Percentiles rank a stretch among this genome's conserved stretches.
These are phyloP conservation scores for Pantherophis guttatus DNA, from an alignment of 2,113 vertebrate genomes.

Conservation along the genomic window DNA sequence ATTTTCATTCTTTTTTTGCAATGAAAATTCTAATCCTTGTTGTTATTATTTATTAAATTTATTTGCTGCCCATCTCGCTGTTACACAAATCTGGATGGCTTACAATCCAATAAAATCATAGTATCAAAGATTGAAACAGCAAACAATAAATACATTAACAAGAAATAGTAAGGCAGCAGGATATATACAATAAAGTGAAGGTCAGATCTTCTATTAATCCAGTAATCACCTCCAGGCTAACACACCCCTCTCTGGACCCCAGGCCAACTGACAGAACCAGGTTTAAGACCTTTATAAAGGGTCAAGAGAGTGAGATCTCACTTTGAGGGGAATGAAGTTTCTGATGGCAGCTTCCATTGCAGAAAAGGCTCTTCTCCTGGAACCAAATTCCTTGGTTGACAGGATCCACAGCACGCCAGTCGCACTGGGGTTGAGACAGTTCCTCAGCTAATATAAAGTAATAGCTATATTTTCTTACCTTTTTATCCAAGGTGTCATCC, in stretches of 20 bases:
- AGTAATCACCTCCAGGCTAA: not conserved
- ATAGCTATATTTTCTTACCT: constrained; percentile 47
- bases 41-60: not conserved
- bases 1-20: not conserved
- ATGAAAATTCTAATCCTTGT: not conserved
- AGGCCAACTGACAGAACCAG: not conserved
- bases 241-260: not conserved
- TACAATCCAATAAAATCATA: not conserved
- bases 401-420: not conserved
- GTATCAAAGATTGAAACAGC: not conserved
- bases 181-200: not conserved
- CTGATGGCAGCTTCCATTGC: not conserved
- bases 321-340: not conserved
- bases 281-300: not conserved
- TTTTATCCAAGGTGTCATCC: constrained; percentile 34
- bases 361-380: not conserved
- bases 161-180: not conserved
- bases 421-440: not conserved
- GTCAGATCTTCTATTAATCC: not conserved
- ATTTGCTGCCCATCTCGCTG: not conserved
- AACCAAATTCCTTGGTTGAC: not conserved
- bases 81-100: not conserved
- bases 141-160: not conserved
- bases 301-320: not conserved
- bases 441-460: not conserved